Base-by-base conservation (phyloP, 2,888 invertebrate species). In the Myopa testacea region DNA sequence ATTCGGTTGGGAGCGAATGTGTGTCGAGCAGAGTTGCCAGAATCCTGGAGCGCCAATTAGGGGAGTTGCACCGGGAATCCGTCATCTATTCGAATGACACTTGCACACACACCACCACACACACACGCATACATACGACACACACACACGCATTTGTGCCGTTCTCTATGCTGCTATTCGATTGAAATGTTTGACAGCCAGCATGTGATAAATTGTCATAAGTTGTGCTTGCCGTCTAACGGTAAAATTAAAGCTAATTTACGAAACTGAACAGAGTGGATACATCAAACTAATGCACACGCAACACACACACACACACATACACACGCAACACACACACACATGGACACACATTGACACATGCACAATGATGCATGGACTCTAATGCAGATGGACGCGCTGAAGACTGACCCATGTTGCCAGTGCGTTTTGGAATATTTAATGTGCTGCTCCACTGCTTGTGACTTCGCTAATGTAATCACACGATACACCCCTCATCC, bases 381-480 rank as follows among this genome's bases (percentile, higher is more conserved):
- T 14, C 4, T 1, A 16, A 12, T 19, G 55, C 63, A 73, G 19
- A 14, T 60, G 40, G 50, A n/a, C 55, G 16, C 26, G 14, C 37
- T 68, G 40, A 75, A 70, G 58, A 62, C 76, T 76, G 78, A 75
- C 79, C 78, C 78, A 80, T 78, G 76, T 74, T 74, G 76, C 71
- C 84, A 85, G 85, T 86, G 85, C 85, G 82, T 85, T 85, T 85
- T 86, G 85, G 85, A 85, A 85, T 85, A 86, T 86, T 85, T 86
- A 85, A 86, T 85, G 86, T 38, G 55, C 76, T 77, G 75, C 65
- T 34, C 19, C 4, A 16, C 16, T 19, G 63, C 14, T 38, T 58
- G 78, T 84, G 85, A 85, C 84, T 85, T 84, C 85, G 86, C 63
- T 65, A 74, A 65, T 50, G 52, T 65, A 60, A 52, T 40, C 63